These are phyloP conservation scores for Nycticorax nycticorax DNA, from an alignment of 2,113 vertebrate genomes.

Conservation along the genomic window DNA sequence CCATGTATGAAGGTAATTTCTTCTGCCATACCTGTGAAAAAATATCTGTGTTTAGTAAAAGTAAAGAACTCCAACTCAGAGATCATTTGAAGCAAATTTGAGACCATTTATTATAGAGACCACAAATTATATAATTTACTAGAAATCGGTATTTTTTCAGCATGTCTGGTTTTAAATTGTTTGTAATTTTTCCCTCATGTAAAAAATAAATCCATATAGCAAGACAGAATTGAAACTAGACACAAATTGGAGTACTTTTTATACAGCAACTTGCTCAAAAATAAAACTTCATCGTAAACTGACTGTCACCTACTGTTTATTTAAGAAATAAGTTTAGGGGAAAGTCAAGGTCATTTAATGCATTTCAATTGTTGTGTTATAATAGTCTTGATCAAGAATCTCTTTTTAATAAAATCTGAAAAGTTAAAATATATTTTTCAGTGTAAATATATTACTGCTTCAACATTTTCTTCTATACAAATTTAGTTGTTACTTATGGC, in stretches of 20 bases:
- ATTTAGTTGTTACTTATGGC: constrained; percentile 64
- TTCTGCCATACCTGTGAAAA: neutral
- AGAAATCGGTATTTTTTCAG: neutral
- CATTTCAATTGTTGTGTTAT: neutral
- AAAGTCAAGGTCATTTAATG: neutral
- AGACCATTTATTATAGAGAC: constrained; percentile 41
- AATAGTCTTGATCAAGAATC: neutral
- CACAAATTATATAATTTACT: neutral
- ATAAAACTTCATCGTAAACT: neutral
- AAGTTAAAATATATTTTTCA: neutral
- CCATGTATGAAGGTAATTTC: neutral
- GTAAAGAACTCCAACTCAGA: neutral
- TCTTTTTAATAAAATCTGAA: neutral
- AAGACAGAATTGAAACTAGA: neutral
- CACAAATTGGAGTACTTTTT: neutral
- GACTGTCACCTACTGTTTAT: neutral
- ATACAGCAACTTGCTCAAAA: neutral
- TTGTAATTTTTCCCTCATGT: neutral
- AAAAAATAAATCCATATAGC: neutral
- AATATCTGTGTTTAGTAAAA: neutral
- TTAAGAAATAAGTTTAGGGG: neutral
- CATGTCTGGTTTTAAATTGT: neutral
- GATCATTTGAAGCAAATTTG: neutral
- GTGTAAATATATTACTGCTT: neutral
- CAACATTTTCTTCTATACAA: neutral